phyloP scores from a whole-genome alignment of 2,888 invertebrate genomes.

The Eretmocerus hayati region DNA sequence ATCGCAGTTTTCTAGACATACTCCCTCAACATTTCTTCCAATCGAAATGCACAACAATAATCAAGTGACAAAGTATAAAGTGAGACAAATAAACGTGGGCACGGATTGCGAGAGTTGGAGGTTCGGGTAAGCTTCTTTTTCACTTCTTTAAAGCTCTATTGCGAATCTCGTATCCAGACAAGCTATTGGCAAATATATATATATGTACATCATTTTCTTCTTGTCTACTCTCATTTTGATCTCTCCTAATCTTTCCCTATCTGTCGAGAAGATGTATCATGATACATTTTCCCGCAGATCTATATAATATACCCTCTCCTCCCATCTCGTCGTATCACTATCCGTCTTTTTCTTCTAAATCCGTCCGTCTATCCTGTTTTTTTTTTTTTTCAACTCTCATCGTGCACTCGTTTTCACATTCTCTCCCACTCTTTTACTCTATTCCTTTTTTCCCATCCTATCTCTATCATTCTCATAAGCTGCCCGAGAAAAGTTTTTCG shows the following conservation, averaged over 20 bases:
- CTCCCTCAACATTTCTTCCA: conserved; percentile 21
- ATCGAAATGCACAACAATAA: conserved; percentile 1
- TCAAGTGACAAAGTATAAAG: not conserved
- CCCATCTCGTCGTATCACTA: not conserved
- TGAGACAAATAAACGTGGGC: conserved; percentile 9
- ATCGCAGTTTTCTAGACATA: conserved; percentile 2
- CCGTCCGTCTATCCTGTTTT: conserved; percentile 13
- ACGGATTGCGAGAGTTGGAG: conserved; percentile 1
- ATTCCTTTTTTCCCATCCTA: not conserved
- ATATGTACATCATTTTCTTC: conserved; percentile 21
- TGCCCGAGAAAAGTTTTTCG: conserved; percentile 24
- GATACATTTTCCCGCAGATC: conserved; percentile 20
- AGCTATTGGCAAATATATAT: no score
- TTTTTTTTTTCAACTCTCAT: conserved; percentile 2
- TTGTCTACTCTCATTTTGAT: conserved; percentile 24
- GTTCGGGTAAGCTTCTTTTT: conserved; percentile 17
- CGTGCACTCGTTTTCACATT: conserved; percentile 2
- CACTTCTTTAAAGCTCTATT: conserved; percentile 13
- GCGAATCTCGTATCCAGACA: conserved; percentile 18
- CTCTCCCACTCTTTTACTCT: not conserved
- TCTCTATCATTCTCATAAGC: conserved; percentile 11
- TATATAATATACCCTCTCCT: conserved; percentile 1
- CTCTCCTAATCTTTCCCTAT: conserved; percentile 24
- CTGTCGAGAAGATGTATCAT: conserved; percentile 24
- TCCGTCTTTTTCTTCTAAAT: conserved; percentile 6